These are phyloP conservation scores for Pithys albifrons DNA, from an alignment of 2,113 vertebrate genomes.

Conservation along the genomic window DNA sequence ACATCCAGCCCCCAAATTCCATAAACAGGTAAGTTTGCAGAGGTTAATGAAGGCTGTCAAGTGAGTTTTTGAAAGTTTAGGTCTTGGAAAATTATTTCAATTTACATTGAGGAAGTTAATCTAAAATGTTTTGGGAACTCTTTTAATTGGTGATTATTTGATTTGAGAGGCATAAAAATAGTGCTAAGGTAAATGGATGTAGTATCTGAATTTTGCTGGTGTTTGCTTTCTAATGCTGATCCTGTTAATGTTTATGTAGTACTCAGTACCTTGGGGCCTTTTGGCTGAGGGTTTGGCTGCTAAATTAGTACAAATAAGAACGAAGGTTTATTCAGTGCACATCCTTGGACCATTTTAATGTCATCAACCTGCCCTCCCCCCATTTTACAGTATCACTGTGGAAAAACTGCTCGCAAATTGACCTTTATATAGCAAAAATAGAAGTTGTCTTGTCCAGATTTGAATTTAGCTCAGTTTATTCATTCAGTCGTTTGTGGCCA, in stretches of 20 bases:
- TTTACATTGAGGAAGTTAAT: background rate
- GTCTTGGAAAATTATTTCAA: background rate
- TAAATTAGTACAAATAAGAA: background rate
- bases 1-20: background rate
- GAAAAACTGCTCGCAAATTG: slow-evolving; percentile 21
- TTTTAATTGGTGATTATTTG: background rate
- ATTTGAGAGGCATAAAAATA: background rate
- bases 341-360: background rate
- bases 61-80: background rate
- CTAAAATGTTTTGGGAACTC: background rate
- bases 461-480: slow-evolving; percentile 20
- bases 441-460: slow-evolving; percentile 5
- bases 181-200: background rate
- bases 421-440: slow-evolving; percentile 5
- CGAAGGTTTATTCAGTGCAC: background rate
- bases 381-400: background rate
- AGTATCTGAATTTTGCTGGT: background rate
- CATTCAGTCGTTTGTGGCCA: slow-evolving; percentile 30
- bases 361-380: background rate
- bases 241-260: background rate
- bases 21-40: background rate
- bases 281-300: background rate
- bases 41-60: background rate
- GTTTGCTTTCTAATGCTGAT: background rate
- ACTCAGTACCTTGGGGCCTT: background rate